phyloP scores from a whole-genome alignment of 2,888 invertebrate species.

The Adela reaumurella region DNA sequence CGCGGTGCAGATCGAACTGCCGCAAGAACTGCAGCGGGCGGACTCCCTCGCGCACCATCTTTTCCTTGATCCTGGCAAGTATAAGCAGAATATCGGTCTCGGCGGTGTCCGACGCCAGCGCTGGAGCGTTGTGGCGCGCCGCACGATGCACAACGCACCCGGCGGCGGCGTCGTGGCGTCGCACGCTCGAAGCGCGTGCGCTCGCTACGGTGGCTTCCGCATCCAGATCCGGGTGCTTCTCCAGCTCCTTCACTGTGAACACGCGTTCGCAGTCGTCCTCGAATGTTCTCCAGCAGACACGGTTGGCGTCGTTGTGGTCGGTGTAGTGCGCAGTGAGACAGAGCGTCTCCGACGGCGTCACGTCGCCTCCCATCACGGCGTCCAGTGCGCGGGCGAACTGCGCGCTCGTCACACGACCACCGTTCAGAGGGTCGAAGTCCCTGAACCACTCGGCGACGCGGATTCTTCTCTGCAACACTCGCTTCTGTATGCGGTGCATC shows the following conservation, averaged over 20 bases:
- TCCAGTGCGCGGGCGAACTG: slow-evolving; percentile 71
- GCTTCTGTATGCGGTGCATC: slow-evolving; percentile 64
- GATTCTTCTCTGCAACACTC: slow-evolving; percentile 60
- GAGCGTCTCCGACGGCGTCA: slow-evolving; percentile 59
- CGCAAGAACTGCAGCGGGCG: slow-evolving; percentile 63
- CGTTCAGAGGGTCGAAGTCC: slow-evolving; percentile 67
- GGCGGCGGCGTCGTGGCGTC: slow-evolving; percentile 18
- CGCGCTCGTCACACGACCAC: slow-evolving; percentile 64
- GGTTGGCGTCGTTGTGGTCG: slow-evolving; percentile 66
- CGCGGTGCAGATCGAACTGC: slow-evolving; percentile 62
- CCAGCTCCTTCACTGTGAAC: slow-evolving; percentile 63
- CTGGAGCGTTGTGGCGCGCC: slow-evolving; percentile 51
- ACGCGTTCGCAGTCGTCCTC: slow-evolving; percentile 73
- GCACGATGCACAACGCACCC: slow-evolving; percentile 21
- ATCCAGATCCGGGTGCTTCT: slow-evolving; percentile 60
- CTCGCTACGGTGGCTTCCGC: slow-evolving; percentile 40
- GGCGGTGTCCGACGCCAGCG: slow-evolving; percentile 49
- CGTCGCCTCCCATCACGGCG: slow-evolving; percentile 59
- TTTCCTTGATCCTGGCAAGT: slow-evolving; percentile 71
- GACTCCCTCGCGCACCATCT: slow-evolving; percentile 65
- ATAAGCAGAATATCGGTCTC: slow-evolving; percentile 67
- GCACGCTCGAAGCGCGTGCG: slow-evolving; percentile 39
- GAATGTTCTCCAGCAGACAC: slow-evolving; percentile 73
- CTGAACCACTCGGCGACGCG: slow-evolving; percentile 67
- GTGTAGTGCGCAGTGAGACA: slow-evolving; percentile 64